Conservation (phyloP, 2,797 vertebrate species). For the Hyperoplus immaculatus region DNA sequence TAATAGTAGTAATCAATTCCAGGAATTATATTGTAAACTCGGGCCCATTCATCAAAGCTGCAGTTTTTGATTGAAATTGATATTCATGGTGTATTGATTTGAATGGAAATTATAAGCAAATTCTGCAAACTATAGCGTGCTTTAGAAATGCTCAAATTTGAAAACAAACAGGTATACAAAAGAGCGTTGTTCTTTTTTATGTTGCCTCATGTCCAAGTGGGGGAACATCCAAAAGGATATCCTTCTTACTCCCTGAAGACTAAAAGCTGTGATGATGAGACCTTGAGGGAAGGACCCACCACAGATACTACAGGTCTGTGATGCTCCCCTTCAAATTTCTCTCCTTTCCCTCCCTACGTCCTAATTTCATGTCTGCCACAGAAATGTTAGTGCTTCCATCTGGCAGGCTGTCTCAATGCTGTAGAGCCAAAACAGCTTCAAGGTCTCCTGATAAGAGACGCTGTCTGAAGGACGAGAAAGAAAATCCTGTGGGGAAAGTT, state of each 20-base stretch:
- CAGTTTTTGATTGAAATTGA: constrained; percentile 5
- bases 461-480: constrained; percentile 32
- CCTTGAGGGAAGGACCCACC: constrained; percentile 16
- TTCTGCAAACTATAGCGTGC: not conserved
- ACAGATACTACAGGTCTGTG: constrained; percentile 44
- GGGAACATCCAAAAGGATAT: constrained; percentile 25
- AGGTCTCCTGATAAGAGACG: constrained; percentile 38
- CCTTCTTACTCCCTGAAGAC: constrained; percentile 14
- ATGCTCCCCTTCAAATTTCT: constrained; percentile 32
- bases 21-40: too few relatives aligned
- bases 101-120: not conserved
- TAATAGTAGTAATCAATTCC: not conserved
- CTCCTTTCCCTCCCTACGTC: constrained; percentile 9
- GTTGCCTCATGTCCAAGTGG: constrained; percentile 10
- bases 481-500: not conserved
- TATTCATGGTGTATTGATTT: not conserved
- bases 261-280: constrained; percentile 15
- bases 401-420: constrained; percentile 24
- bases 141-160: not conserved
- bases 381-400: constrained; percentile 43
- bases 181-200: not conserved
- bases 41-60: too few relatives aligned
- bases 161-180: not conserved
- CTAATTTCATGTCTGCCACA: constrained; percentile 48
- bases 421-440: constrained; percentile 39